Evolutionary conservation across 1,140 invertebrate species (phyloP).

Genomic region (Megathymus violae): DNA sequence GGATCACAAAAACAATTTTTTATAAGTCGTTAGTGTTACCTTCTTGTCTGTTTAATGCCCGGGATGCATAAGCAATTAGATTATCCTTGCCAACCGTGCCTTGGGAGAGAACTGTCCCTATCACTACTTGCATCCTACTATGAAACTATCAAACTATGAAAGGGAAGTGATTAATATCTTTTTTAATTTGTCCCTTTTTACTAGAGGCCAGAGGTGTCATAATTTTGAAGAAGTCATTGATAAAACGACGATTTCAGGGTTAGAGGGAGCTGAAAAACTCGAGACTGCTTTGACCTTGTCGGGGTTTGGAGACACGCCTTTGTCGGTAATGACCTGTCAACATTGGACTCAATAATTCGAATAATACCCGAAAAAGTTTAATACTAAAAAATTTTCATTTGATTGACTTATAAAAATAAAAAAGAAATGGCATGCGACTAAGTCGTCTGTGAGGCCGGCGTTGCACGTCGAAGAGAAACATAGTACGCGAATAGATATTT

Average conservation of each 20-base stretch:
- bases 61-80: constrained; percentile 56
- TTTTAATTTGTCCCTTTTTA: constrained; percentile 50
- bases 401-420: no score
- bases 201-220: constrained; percentile 47
- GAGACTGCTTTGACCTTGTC: constrained; percentile 52
- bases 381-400: no score
- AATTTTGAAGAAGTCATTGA: constrained; percentile 50
- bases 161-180: constrained; percentile 56
- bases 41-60: constrained; percentile 47
- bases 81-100: constrained; percentile 49
- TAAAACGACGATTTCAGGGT: constrained; percentile 52
- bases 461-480: no score
- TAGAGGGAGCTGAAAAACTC: constrained; percentile 57
- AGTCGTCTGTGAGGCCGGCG: no score
- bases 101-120: constrained; percentile 61
- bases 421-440: no score
- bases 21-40: constrained; percentile 42
- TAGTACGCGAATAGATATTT: no score
- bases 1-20: constrained; percentile 37
- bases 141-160: no score
- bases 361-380: no score
- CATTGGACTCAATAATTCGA: no score
- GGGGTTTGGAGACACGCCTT: constrained; percentile 57
- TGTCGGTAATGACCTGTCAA: constrained; percentile 52
- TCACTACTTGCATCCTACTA: constrained; percentile 64